These are phyloP conservation scores for Polypedilum vanderplanki DNA, from an alignment of 1,140 invertebrate genomes.

Conservation along the genomic window DNA sequence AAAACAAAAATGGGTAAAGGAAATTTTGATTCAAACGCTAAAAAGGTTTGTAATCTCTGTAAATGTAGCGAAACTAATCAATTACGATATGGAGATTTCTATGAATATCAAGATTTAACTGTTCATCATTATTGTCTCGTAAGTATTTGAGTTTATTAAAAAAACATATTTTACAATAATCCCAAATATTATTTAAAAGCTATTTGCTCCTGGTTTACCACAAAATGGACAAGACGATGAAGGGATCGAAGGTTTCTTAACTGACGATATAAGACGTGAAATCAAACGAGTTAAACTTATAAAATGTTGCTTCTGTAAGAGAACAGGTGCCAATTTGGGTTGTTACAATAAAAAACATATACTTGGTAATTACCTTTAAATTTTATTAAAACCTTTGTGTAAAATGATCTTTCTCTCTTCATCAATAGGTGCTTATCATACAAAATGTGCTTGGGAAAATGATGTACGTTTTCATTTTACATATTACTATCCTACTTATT, in stretches of 20 bases:
- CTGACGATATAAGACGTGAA: background rate
- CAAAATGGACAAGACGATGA: background rate
- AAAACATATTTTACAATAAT: background rate
- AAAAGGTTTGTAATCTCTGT: background rate
- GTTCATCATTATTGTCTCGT: background rate
- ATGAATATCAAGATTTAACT: background rate
- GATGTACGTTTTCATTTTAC: background rate
- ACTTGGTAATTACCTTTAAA: background rate
- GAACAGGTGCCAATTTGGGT: background rate
- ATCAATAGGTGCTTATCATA: background rate
- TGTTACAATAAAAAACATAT: background rate
- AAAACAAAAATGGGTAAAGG: no score
- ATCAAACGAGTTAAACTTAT: background rate
- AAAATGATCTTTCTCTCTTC: background rate
- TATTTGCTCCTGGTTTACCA: background rate
- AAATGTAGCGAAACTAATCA: background rate
- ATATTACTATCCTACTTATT: background rate
- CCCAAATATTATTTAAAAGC: background rate
- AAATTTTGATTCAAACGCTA: background rate
- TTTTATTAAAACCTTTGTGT: background rate
- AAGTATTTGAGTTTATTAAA: background rate
- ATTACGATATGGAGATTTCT: background rate
- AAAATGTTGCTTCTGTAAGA: background rate
- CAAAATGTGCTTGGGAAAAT: background rate
- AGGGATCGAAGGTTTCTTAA: background rate